Conservation (phyloP, 2,113 vertebrate species). For the Pedetes capensis region DNA sequence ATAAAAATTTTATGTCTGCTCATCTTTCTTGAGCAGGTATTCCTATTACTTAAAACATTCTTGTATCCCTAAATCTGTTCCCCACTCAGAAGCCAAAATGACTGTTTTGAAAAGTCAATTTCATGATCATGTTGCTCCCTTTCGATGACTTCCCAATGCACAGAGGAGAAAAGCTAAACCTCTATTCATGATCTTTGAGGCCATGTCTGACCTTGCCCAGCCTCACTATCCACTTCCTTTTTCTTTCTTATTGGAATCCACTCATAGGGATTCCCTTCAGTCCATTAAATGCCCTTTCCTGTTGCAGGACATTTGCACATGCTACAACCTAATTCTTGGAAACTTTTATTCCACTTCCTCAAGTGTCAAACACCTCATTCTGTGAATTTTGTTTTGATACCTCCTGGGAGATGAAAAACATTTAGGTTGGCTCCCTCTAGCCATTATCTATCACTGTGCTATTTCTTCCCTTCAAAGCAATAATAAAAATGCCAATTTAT, state of each 20-base stretch:
- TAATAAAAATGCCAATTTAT: not conserved
- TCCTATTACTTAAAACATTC: not conserved
- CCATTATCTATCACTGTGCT: not conserved
- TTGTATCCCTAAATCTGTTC: not conserved
- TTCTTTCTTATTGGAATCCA: not conserved
- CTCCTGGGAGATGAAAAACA: not conserved
- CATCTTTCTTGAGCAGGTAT: not conserved
- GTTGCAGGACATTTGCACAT: not conserved
- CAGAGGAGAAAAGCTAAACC: not conserved
- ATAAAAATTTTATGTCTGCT: not conserved
- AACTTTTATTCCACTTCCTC: not conserved
- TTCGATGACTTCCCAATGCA: not conserved
- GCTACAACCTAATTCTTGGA: not conserved
- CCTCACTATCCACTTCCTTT: not conserved
- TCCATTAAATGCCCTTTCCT: not conserved
- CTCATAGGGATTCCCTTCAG: not conserved
- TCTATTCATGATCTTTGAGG: not conserved
- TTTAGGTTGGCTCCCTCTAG: not conserved
- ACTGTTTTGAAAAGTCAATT: not conserved
- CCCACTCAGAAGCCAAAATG: not conserved
- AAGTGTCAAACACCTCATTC: not conserved
- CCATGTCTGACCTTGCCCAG: rapidly evolving
- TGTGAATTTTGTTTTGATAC: not conserved
- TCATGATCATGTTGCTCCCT: not conserved
- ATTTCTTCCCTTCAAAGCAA: not conserved